Percentiles rank a stretch among this genome's conserved stretches.
Evolutionary conservation across 2,888 invertebrate genomes (phyloP).

Genomic region (Trimorus sp.): DNA sequence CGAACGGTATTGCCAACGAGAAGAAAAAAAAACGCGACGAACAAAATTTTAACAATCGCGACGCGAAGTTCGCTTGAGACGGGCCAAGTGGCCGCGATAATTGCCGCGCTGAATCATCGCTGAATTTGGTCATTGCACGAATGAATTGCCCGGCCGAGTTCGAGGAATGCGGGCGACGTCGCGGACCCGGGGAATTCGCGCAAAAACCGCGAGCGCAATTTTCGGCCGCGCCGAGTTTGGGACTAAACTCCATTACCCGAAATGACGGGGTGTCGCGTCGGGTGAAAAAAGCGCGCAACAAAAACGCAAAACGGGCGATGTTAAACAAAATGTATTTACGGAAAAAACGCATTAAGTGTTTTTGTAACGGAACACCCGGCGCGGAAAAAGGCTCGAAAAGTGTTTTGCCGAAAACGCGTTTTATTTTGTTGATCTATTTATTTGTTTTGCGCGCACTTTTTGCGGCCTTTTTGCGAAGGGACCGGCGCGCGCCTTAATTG

Average conservation of each 20-base stretch:
- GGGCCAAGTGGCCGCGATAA: conserved; percentile 38
- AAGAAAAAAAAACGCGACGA: conserved; percentile 15
- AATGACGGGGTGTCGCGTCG: too few relatives aligned
- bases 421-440: too few relatives aligned
- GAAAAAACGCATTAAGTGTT: not conserved
- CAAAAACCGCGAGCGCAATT: not conserved
- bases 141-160: not conserved
- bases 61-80: conserved; percentile 40
- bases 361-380: too few relatives aligned
- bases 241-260: not conserved
- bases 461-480: not conserved
- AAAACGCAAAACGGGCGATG: too few relatives aligned
- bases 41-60: conserved; percentile 15
- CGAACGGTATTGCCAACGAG: not conserved
- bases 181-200: not conserved
- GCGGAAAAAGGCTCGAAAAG: too few relatives aligned
- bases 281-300: too few relatives aligned
- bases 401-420: too few relatives aligned
- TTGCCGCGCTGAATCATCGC: conserved; percentile 25
- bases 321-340: not conserved
- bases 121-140: conserved; percentile 18
- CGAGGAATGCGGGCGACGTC: not conserved
- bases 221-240: too few relatives aligned
- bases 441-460: not conserved
- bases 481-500: conserved; percentile 37